phyloP scores from a whole-genome alignment of 1,140 invertebrate species.

The Drosophila truncata region DNA sequence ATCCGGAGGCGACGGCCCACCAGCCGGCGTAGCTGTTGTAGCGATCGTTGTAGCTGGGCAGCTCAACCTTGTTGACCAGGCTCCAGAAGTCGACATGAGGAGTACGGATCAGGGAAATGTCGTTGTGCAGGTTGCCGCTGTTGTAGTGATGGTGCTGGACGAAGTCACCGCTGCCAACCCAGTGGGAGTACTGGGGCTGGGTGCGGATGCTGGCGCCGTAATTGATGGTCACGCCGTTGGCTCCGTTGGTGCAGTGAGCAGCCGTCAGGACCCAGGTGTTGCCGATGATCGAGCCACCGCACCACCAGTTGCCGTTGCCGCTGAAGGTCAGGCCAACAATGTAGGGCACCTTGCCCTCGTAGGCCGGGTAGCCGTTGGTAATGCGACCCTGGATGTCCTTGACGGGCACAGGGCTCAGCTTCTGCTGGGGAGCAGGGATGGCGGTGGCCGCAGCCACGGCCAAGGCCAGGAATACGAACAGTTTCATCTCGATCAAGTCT shows the following conservation, averaged over 20 bases:
- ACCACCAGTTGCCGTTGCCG: conserved; percentile 84
- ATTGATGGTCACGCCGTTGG: conserved; percentile 57
- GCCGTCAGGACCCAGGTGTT: conserved; percentile 87
- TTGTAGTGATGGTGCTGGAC: conserved; percentile 57
- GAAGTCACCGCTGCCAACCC: conserved; percentile 47
- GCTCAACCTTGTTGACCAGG: conserved; percentile 58
- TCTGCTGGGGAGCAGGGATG: conserved; percentile 29
- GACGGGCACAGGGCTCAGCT: conserved; percentile 31
- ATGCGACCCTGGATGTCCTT: conserved; percentile 73
- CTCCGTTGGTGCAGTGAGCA: conserved; percentile 86
- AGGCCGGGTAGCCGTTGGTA: conserved; percentile 73
- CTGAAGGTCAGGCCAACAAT: conserved; percentile 85
- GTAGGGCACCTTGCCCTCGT: conserved; percentile 86
- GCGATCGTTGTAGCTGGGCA: conserved; percentile 57
- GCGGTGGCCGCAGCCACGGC: conserved; percentile 43
- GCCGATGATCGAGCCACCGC: conserved; percentile 88
- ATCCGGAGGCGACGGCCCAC: conserved; percentile 64
- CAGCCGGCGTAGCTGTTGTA: conserved; percentile 43
- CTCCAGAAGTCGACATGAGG: conserved; percentile 61
- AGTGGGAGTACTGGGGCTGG: conserved; percentile 55
- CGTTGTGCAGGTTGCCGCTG: conserved; percentile 52
- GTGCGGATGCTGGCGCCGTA: conserved; percentile 70
- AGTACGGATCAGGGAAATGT: conserved; percentile 61
- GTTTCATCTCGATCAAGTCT: conserved; percentile 33
- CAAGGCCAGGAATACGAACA: conserved; percentile 33